Percentiles rank a stretch among this genome's conserved stretches.
phyloP scores from a whole-genome alignment of 2,797 vertebrate species.

The Sorex maritimensis region DNA sequence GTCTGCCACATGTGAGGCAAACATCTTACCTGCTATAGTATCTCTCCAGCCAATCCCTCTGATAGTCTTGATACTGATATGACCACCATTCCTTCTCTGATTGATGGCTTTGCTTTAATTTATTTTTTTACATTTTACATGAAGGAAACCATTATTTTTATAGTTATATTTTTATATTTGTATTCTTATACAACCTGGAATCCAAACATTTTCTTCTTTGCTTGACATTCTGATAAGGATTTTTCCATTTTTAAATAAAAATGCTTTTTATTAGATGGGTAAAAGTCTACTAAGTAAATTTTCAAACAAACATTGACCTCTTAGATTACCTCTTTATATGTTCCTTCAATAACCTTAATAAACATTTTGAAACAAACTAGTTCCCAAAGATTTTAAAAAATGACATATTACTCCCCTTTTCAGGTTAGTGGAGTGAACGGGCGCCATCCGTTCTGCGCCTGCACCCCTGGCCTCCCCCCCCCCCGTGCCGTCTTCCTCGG shows the following conservation, averaged over 20 bases:
- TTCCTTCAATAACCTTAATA: conserved; percentile 32
- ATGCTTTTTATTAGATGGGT: neutral
- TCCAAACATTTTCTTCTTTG: neutral
- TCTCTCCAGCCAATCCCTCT: too few species aligned
- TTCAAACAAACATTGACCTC: neutral
- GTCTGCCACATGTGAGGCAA: too few species aligned
- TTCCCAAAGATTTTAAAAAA: neutral
- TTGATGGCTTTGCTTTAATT: neutral
- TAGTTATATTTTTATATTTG: too few species aligned
- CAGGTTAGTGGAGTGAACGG: too few species aligned
- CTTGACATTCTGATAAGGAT: neutral
- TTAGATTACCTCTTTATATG: neutral
- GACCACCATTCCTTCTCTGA: neutral
- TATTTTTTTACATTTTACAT: neutral
- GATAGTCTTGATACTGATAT: neutral
- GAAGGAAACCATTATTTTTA: too few species aligned
- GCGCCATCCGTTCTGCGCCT: too few species aligned
- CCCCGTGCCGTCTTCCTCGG: too few species aligned
- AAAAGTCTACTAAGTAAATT: neutral
- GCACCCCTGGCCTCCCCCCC: too few species aligned
- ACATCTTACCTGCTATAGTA: too few species aligned
- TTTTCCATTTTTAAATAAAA: conserved; percentile 23
- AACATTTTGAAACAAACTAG: neutral
- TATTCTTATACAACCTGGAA: neutral
- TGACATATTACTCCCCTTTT: neutral